Evolutionary conservation across 2,797 vertebrate genomes (phyloP).

Genomic region (Molossus molossus): DNA sequence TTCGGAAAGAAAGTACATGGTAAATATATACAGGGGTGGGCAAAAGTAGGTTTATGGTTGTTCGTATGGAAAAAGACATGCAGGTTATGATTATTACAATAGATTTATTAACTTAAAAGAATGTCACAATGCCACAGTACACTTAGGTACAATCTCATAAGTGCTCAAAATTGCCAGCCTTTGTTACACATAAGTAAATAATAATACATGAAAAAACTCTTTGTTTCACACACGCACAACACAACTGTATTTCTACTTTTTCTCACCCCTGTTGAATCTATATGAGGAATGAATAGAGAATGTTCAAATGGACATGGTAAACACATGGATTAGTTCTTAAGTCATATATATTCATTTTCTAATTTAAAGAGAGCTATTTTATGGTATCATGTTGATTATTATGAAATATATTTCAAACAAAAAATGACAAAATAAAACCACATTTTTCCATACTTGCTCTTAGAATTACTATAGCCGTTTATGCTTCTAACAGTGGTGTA

Average conservation of each 20-base stretch:
- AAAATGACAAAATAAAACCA: not conserved
- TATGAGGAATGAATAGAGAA: conserved; percentile 15
- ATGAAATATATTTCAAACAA: not conserved
- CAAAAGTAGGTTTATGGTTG: too few relatives aligned
- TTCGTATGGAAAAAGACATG: too few relatives aligned
- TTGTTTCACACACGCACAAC: too few relatives aligned
- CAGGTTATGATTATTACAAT: too few relatives aligned
- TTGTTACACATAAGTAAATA: too few relatives aligned
- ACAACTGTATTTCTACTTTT: too few relatives aligned
- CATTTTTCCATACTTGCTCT: not conserved
- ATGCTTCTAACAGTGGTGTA: not conserved
- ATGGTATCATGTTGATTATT: not conserved
- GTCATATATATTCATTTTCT: not conserved
- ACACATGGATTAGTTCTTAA: not conserved
- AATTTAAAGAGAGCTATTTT: conserved; percentile 12
- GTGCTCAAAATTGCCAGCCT: too few relatives aligned
- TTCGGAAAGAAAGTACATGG: conserved; percentile 10
- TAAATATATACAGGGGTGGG: not conserved
- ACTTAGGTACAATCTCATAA: too few relatives aligned
- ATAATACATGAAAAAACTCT: too few relatives aligned
- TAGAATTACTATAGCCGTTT: not conserved
- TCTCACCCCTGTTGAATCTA: not conserved
- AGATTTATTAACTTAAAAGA: too few relatives aligned
- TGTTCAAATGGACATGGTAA: not conserved
- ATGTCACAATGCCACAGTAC: too few relatives aligned